Evolutionary conservation across 30 jellyfish, hydroid and myxozoan species (phyloP).

Genomic region (Cassiopea xamachana): DNA sequence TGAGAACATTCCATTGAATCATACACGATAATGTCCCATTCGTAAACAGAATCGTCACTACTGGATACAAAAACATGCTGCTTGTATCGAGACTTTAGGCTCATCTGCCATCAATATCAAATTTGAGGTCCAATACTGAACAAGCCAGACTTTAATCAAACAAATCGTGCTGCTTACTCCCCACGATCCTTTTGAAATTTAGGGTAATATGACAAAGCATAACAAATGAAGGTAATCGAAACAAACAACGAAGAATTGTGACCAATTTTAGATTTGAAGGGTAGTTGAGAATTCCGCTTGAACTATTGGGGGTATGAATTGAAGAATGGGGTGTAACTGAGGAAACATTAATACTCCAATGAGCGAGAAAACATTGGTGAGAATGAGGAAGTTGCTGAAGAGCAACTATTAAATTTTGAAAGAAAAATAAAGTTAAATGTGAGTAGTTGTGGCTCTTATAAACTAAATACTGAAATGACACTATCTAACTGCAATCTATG

Average conservation of each 20-base stretch:
- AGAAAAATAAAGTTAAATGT: too few relatives aligned
- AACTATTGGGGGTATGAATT: too few relatives aligned
- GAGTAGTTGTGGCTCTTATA: too few relatives aligned
- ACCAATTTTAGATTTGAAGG: neutral
- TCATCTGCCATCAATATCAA: neutral
- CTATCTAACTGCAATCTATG: too few relatives aligned
- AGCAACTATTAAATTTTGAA: too few relatives aligned
- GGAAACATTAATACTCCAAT: too few relatives aligned
- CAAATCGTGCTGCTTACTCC: conserved; percentile 14
- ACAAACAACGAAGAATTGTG: too few relatives aligned
- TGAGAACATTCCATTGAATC: neutral
- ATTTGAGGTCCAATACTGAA: neutral
- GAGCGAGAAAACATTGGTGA: too few relatives aligned
- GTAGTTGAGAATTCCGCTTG: too few relatives aligned
- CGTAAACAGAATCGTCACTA: neutral
- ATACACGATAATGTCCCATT: neutral
- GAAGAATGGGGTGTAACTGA: too few relatives aligned
- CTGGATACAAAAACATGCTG: neutral
- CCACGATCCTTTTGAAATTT: conserved; percentile 36
- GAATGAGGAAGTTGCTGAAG: too few relatives aligned
- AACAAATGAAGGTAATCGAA: neutral
- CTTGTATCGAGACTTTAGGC: neutral
- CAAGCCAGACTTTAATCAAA: conserved; percentile 23
- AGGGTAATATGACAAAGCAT: conserved; percentile 34
- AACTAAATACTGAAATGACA: too few relatives aligned